These are phyloP conservation scores for Geotrypetes seraphini DNA, from an alignment of 2,797 vertebrate species.

Conservation along the genomic window DNA sequence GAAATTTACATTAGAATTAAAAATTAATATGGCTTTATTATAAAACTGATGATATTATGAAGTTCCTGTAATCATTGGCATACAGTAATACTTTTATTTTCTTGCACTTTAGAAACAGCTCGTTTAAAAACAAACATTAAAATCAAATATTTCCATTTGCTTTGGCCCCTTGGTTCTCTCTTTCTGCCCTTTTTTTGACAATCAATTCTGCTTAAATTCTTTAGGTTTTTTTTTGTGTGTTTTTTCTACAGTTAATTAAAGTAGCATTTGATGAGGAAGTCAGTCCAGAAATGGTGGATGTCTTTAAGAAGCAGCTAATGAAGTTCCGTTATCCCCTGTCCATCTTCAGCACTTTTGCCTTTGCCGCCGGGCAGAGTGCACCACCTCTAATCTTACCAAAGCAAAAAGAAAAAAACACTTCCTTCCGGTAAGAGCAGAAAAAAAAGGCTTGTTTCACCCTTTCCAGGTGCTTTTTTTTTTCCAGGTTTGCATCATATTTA, in stretches of 20 bases:
- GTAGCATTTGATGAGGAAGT: conserved; percentile 97
- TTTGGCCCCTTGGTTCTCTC: conserved; percentile 1
- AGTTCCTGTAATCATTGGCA: background rate
- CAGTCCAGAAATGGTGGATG: conserved; percentile 88
- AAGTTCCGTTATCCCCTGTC: conserved; percentile 94
- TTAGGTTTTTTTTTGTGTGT: conserved; percentile 27
- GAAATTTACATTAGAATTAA: background rate
- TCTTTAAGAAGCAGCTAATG: conserved; percentile 92
- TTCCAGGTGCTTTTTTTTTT: too few species aligned
- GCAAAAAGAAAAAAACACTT: conserved; percentile 94
- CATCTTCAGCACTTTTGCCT: conserved; percentile 89
- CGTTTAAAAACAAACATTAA: background rate
- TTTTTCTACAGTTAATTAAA: conserved; percentile 91
- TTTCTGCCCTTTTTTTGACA: background rate
- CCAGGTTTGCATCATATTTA: too few species aligned
- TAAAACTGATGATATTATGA: background rate
- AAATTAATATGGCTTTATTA: too few species aligned
- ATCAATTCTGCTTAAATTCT: background rate
- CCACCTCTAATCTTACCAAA: conserved; percentile 88
- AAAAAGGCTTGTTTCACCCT: too few species aligned
- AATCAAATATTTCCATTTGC: conserved; percentile 1
- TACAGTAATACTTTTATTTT: background rate
- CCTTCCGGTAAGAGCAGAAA: conserved; percentile 71
- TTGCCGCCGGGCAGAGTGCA: conserved; percentile 81
- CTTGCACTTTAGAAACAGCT: background rate